Evolutionary conservation across 2,888 invertebrate species (phyloP), one percentile per base, ranked within the genome.

Genomic region (Campopleginae sp.): DNA sequence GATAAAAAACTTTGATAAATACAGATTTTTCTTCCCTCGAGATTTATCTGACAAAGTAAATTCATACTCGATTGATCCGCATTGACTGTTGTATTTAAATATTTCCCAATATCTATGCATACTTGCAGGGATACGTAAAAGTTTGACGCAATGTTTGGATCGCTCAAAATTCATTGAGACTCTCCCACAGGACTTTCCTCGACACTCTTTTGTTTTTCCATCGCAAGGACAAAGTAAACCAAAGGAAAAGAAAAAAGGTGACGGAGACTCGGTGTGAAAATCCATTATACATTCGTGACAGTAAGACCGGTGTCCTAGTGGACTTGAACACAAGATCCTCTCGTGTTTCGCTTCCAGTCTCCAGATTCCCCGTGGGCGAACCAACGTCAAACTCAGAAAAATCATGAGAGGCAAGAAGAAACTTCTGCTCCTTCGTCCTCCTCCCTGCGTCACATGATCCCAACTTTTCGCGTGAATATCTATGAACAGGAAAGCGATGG

Each of bases 231-330:
- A 48, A 54, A 44, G 65, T 46, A 33, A 58, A 70, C 38, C 33
- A 44, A 33, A 46, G 14, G 4, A 48, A 54, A 33, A 51, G 10
- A 72, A 51, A 33, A 54, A 38, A n/a, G n/a, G 78, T 33, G 19
- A 68, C 70, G 17, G 48, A 72, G 51, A 14, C 51, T 77, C 72
- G 80, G 83, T 84, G 85, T 85, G 85, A 78, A 87, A 88, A 87
- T 87, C 88, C 86, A 88, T 88, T 87, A 88, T 86, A 85, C 85
- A 87, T 85, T 86, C 75, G 85, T 81, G 77, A 87, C 80, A 88
- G 82, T 86, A 74, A 65, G 77, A 58, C 81, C 66, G 19, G 27
- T 74, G 81, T 85, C 80, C 82, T 86, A 88, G 87, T 87, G 85
- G 87, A 87, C 79, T 84, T 80, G 58, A 65, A 65, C 78, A 71